phyloP scores from a whole-genome alignment of 2,888 invertebrate genomes.

The Cerastis rubricosa region DNA sequence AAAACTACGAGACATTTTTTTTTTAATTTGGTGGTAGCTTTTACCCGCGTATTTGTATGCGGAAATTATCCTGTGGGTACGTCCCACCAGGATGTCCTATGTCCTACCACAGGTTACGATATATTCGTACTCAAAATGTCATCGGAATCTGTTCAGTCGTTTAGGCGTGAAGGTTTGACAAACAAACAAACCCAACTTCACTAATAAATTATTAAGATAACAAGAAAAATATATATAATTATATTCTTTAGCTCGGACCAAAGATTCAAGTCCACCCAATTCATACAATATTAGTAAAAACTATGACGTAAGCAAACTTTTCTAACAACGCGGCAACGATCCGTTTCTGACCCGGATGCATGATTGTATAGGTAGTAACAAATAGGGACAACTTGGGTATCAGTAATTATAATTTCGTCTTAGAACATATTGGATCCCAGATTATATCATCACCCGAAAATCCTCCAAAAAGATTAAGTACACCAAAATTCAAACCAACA shows the following conservation, averaged over 20 bases:
- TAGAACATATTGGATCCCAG: too few relatives aligned
- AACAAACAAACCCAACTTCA: background rate
- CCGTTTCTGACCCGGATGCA: too few relatives aligned
- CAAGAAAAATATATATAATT: background rate
- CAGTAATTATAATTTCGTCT: background rate
- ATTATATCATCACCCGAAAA: background rate
- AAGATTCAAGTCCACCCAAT: background rate
- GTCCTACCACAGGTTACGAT: background rate
- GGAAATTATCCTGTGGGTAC: background rate
- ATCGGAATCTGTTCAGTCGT: too few relatives aligned
- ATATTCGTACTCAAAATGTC: too few relatives aligned
- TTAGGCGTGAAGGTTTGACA: background rate
- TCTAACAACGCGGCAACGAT: too few relatives aligned
- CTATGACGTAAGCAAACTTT: background rate
- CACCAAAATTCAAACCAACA: background rate
- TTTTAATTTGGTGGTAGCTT: too few relatives aligned
- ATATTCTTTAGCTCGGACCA: background rate
- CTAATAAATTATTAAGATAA: background rate
- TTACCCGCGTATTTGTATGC: background rate
- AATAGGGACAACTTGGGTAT: background rate
- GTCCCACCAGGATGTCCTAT: background rate
- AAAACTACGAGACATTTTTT: constrained; percentile 16
- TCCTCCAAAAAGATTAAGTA: background rate
- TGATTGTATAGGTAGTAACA: background rate
- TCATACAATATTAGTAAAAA: background rate